Percentiles rank a stretch among this genome's conserved stretches.
Evolutionary conservation across 2,888 invertebrate species (phyloP).

Genomic region (Plagiodera versicolora): DNA sequence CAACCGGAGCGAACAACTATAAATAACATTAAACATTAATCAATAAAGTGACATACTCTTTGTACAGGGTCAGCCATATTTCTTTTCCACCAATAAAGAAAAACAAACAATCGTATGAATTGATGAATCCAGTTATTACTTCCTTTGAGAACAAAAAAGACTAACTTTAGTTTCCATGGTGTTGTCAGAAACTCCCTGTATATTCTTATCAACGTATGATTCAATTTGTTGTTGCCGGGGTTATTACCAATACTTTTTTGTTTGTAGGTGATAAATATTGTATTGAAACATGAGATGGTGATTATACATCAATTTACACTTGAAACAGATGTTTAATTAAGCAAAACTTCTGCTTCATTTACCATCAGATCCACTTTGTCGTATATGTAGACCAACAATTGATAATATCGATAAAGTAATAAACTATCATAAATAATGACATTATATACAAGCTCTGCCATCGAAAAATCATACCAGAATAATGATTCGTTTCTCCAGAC

Average conservation of each 20-base stretch:
- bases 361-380: background rate
- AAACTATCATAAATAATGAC: background rate
- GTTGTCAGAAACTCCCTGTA: background rate
- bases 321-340: background rate
- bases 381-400: background rate
- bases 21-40: slow-evolving; percentile 31
- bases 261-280: background rate
- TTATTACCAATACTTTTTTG: background rate
- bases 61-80: background rate
- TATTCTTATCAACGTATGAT: background rate
- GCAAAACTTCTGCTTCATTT: background rate
- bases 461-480: background rate
- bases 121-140: too few relatives aligned
- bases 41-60: slow-evolving; percentile 22
- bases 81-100: background rate
- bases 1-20: slow-evolving; percentile 35
- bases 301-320: background rate
- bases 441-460: background rate
- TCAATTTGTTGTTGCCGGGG: background rate
- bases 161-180: background rate
- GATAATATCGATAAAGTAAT: background rate
- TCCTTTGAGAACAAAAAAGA: too few relatives aligned
- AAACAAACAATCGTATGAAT: too few relatives aligned
- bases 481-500: too few relatives aligned
- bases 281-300: background rate